Evolutionary conservation across 2,888 invertebrate species (phyloP), one percentile per base, ranked within the genome.

Genomic region (Apamea epomidion): DNA sequence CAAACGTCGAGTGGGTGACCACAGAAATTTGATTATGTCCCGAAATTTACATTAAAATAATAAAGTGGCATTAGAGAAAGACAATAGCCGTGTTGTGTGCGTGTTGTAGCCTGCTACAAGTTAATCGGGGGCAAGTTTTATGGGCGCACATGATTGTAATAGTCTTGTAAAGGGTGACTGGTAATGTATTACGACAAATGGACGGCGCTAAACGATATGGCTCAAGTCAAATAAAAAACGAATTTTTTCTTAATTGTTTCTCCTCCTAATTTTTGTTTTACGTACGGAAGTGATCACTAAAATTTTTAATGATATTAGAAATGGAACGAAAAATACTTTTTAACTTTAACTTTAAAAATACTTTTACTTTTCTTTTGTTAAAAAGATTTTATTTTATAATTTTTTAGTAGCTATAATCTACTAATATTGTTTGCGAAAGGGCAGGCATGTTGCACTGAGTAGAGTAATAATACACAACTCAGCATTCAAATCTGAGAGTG

Each of bases 1-100:
- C 88, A 90, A 90, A 88, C 65, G 90, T 92, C 88, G 92, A 93
- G 93, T 93, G 93, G 92, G 93, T 91, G 91, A 90, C 90, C 88
- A 91, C 91, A 92, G 94, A 94, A 92, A 93, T 93, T 93, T 93
- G 91, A 93, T 93, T 92, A 92, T 91, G 91, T 93, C 90, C 93
- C 92, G 91, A 93, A 94, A 94, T 94, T 93, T 94, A 92, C 91
- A 93, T 91, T 92, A 89, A 91, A 94, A 93, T 92, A 92, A 93
- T 93, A 92, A 92, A 92, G 89, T 88, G 84, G 87, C 86, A 88
- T 91, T 88, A 90, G 81, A 82, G 82, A 78, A 90, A 88, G 92
- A 93, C 91, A 93, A 91, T 89, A 88, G 89, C 75, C 77, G 74
- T 87, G 81, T 89, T 89, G 86, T 91, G 90, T 93, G 87, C 92